Evolutionary conservation across 2,888 invertebrate species (phyloP).

Genomic region (Acanthosepion lycidas): DNA sequence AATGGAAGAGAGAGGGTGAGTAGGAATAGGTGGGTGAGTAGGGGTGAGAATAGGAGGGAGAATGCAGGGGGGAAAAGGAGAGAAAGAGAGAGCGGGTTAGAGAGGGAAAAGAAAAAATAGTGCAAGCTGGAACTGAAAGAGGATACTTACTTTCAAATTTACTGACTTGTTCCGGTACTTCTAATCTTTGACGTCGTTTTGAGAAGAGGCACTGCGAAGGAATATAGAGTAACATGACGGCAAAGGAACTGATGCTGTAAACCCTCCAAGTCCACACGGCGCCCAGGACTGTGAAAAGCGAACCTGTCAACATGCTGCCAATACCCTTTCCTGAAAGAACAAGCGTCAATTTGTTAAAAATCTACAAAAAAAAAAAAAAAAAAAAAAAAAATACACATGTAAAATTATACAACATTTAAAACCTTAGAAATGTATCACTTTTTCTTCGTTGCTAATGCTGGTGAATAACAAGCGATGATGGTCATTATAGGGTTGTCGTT

Average conservation of each 20-base stretch:
- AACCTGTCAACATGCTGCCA: slow-evolving; percentile 68
- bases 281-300: slow-evolving; percentile 63
- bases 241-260: slow-evolving; percentile 59
- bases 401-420: too few relatives aligned
- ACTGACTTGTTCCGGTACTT: slow-evolving; percentile 44
- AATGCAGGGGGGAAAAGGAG: neutral
- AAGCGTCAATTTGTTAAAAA: neutral
- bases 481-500: too few relatives aligned
- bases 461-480: too few relatives aligned
- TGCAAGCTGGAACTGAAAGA: neutral
- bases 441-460: too few relatives aligned
- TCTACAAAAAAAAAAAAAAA: too few relatives aligned
- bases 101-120: neutral
- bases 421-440: too few relatives aligned
- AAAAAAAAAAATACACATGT: too few relatives aligned
- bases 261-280: slow-evolving; percentile 64
- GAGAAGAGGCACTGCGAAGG: slow-evolving; percentile 39
- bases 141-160: slow-evolving; percentile 46
- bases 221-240: slow-evolving; percentile 56
- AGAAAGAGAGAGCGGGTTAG: too few relatives aligned
- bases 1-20: too few relatives aligned
- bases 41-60: neutral
- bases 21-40: accelerated
- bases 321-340: slow-evolving; percentile 67
- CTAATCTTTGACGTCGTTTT: slow-evolving; percentile 23